Conservation (phyloP, 2,888 invertebrate species). For the Stomorhina lunata region DNA sequence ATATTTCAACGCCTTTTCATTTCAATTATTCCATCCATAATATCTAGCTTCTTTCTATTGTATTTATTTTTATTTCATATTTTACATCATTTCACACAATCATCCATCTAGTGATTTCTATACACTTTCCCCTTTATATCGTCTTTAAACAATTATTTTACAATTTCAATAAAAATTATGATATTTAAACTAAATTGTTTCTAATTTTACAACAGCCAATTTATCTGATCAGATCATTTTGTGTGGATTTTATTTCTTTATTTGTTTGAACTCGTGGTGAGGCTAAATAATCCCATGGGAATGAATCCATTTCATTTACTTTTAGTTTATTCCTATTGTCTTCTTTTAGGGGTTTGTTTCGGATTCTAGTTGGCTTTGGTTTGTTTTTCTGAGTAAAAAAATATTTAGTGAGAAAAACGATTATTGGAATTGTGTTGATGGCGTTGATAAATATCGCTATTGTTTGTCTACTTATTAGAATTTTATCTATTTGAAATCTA, state of each 20-base stretch:
- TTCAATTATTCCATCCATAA: neutral
- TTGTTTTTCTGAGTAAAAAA: neutral
- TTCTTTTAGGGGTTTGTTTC: slow-evolving; percentile 25
- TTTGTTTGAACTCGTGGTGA: slow-evolving; percentile 32
- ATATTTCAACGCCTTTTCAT: slow-evolving; percentile 33
- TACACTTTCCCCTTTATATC: neutral
- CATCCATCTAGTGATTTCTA: slow-evolving; percentile 20
- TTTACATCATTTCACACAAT: slow-evolving; percentile 32
- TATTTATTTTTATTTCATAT: neutral
- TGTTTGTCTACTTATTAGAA: neutral
- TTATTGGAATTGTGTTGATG: neutral
- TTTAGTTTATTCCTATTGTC: slow-evolving; percentile 4
- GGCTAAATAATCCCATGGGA: slow-evolving; percentile 50
- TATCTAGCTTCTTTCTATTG: neutral
- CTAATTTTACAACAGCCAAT: slow-evolving; percentile 23
- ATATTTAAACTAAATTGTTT: slow-evolving; percentile 29
- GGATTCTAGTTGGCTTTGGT: neutral
- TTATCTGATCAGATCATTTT: slow-evolving; percentile 52
- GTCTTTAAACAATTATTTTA: neutral
- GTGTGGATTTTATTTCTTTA: neutral
- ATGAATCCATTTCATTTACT: slow-evolving; percentile 26
- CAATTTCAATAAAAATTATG: slow-evolving; percentile 14
- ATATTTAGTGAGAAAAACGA: neutral
- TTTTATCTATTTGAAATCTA: neutral
- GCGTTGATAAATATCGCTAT: neutral